Evolutionary conservation across 2,797 vertebrate genomes (phyloP).

Genomic region (Notoglanidium macrostoma): DNA sequence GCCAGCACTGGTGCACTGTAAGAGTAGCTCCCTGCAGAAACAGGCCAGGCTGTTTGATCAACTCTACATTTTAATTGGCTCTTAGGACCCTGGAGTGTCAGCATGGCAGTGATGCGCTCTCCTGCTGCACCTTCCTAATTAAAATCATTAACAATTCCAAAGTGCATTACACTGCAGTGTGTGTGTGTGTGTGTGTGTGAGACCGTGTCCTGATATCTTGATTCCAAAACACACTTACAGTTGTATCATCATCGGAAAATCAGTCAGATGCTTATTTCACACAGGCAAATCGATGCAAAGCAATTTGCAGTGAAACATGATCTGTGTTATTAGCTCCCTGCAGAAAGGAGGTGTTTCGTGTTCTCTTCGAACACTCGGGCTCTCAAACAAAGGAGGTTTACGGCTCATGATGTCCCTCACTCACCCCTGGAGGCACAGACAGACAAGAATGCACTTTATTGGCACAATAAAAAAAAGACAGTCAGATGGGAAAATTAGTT

Average conservation of each 20-base stretch:
- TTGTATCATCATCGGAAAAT: conserved; percentile 22
- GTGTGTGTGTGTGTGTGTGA: background rate
- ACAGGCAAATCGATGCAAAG: conserved; percentile 32
- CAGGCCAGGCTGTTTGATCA: conserved; percentile 77
- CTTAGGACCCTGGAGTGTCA: conserved; percentile 65
- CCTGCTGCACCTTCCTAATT: conserved; percentile 76
- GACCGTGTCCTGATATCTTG: conserved; percentile 27
- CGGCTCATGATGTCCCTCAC: conserved; percentile 67
- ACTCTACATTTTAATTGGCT: conserved; percentile 81
- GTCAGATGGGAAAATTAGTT: conserved; percentile 62
- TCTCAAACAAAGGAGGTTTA: conserved; percentile 67
- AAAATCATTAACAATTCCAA: conserved; percentile 77
- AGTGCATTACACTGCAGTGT: conserved; percentile 70
- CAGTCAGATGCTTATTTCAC: conserved; percentile 23
- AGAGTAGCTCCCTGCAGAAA: conserved; percentile 61
- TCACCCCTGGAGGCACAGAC: conserved; percentile 64
- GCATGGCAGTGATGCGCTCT: conserved; percentile 64
- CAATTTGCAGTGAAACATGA: conserved; percentile 39
- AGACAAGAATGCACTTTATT: conserved; percentile 72
- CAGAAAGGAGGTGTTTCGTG: conserved; percentile 53
- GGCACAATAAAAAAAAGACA: conserved; percentile 63
- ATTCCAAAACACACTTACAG: conserved; percentile 22
- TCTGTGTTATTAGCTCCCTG: conserved; percentile 33
- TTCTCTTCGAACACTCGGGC: conserved; percentile 22
- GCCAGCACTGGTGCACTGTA: conserved; percentile 47